A percentile compares a stretch with the other conserved stretches of the same genome.
These are phyloP conservation scores for Acanthisitta chloris DNA, from an alignment of 2,113 vertebrate genomes.

Conservation along the genomic window DNA sequence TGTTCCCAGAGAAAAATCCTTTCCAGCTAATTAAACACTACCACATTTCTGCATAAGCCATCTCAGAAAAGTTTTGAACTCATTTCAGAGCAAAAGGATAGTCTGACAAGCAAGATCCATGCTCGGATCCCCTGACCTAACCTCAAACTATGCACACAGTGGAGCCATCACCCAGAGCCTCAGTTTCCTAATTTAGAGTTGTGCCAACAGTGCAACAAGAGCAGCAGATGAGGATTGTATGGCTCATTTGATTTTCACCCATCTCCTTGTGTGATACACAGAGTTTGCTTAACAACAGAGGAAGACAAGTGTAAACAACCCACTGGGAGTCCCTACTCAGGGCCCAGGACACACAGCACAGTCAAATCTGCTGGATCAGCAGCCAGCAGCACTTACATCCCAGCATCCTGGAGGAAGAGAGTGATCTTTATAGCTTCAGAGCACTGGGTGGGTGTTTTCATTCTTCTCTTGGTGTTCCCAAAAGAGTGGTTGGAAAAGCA, in stretches of 20 bases:
- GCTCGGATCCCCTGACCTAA: not conserved
- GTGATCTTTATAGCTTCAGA: not conserved
- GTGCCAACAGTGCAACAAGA: not conserved
- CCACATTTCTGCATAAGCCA: not conserved
- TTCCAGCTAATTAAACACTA: not conserved
- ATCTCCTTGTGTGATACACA: not conserved
- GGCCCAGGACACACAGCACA: not conserved
- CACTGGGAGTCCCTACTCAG: not conserved
- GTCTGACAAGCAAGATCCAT: not conserved
- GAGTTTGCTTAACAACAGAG: not conserved
- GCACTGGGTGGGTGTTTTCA: not conserved
- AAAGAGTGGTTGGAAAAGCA: not conserved
- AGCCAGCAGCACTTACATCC: not conserved
- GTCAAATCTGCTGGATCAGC: not conserved
- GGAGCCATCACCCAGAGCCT: not conserved
- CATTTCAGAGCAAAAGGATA: not conserved
- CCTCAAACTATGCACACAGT: rapidly evolving
- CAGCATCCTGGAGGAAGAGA: not conserved
- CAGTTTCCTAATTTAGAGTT: not conserved
- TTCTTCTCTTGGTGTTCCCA: not conserved
- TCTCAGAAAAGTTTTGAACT: not conserved
- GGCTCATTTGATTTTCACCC: not conserved
- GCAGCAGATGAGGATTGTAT: not conserved
- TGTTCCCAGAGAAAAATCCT: not conserved
- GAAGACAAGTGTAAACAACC: not conserved